These are phyloP conservation scores for Temnothorax unifasciatus DNA, from an alignment of 2,888 invertebrate genomes.

Conservation along the genomic window DNA sequence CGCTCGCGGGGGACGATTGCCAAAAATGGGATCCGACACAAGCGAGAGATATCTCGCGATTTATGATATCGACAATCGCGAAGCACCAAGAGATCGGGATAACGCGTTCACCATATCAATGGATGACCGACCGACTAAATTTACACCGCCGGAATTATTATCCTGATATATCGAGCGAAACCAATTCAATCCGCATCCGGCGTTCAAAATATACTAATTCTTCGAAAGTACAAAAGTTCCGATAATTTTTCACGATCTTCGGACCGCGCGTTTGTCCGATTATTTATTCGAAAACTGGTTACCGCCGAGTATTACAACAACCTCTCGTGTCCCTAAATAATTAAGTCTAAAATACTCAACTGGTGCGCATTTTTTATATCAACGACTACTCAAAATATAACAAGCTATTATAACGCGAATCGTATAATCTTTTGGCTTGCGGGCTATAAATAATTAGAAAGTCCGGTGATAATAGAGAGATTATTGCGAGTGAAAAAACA, in stretches of 20 bases:
- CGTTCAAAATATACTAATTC: slow-evolving; percentile 34
- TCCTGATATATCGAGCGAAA: slow-evolving; percentile 26
- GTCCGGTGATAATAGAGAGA: slow-evolving; percentile 27
- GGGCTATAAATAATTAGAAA: slow-evolving; percentile 32
- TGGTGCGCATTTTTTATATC: background rate
- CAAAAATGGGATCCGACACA: slow-evolving; percentile 66
- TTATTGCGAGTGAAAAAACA: slow-evolving; percentile 11
- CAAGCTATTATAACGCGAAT: background rate
- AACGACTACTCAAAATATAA: background rate
- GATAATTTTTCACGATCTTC: background rate
- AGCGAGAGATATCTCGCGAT: slow-evolving; percentile 51
- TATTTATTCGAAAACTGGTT: background rate
- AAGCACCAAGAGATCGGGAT: slow-evolving; percentile 2
- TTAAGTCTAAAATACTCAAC: background rate
- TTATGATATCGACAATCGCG: slow-evolving; percentile 63
- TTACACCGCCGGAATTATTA: slow-evolving; percentile 29
- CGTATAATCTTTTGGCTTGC: background rate
- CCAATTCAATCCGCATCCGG: slow-evolving; percentile 16
- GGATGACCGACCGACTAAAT: background rate
- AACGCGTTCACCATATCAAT: background rate
- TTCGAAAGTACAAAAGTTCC: background rate
- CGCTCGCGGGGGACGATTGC: slow-evolving; percentile 17
- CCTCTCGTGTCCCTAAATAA: background rate
- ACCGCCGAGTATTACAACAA: background rate
- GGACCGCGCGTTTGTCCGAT: background rate